Evolutionary conservation across 1,140 invertebrate species (phyloP), one percentile per base, ranked within the genome.

Genomic region (Drosophila eugracilis): DNA sequence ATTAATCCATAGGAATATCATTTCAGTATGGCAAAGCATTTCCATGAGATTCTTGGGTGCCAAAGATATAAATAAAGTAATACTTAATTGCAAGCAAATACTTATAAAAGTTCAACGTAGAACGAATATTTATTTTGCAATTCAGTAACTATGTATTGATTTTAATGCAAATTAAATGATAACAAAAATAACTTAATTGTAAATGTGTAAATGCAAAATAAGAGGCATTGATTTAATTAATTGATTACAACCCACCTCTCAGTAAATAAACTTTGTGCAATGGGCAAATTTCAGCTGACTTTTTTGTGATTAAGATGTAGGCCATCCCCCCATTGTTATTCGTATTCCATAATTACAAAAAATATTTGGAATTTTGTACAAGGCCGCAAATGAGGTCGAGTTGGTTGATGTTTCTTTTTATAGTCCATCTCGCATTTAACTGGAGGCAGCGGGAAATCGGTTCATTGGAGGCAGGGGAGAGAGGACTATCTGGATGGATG

Each of bases 361-460:
- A 81, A 75, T 88, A 86, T 88, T 88, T 73, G 42, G 65, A 81
- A 86, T 88, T 69, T 71, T 58, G 81, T 73, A 86, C 83, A 88
- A 86, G 78, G 81, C 83, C 74, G 22, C 34, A 77, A 80, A 66
- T 77, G 77, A 70, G 73, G 77, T 53, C 67, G 53, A 59, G 54
- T 34, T 36, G 59, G 26, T 42, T 44, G 60, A 52, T 67, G 36
- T 67, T 52, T 67, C 60, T 67, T 67, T 66, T 67, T 67, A 67
- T 67, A 67, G 63, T 42, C 28, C 60, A 53, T 67, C 60, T 66
- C 28, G 47, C 42, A 21, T 66, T 66, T 42, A 34, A 24, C 24
- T 44, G 45, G 37, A 69, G 69, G 66, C 53, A 54, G 71, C 26
- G 59, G 39, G 22, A 47, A 62, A 69, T 65, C 34, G 39, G 62